Evolutionary conservation across 2,888 invertebrate genomes (phyloP).

Genomic region (Ophraella communa): DNA sequence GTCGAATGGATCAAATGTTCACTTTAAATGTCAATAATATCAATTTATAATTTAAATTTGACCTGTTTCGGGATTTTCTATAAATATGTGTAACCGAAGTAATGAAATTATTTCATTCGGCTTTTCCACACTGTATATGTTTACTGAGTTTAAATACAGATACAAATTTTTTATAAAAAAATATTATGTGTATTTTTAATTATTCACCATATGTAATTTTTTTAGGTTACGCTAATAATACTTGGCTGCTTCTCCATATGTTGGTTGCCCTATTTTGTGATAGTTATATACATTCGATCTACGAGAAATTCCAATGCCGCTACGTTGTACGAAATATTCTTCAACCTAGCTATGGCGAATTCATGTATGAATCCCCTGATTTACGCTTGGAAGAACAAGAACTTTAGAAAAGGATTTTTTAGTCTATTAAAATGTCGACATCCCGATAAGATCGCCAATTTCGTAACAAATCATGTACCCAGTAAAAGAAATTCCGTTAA

Average conservation of each 20-base stretch:
- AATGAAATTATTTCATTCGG: too few relatives aligned
- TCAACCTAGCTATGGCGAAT: slow-evolving; percentile 76
- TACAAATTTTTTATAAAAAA: not conserved
- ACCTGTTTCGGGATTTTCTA: too few relatives aligned
- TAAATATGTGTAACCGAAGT: too few relatives aligned
- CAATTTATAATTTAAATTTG: too few relatives aligned
- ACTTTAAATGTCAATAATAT: too few relatives aligned
- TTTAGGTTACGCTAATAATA: slow-evolving; percentile 77
- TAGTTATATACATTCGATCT: slow-evolving; percentile 56
- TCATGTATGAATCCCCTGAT: slow-evolving; percentile 83
- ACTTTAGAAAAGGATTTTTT: slow-evolving; percentile 76
- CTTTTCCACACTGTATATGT: too few relatives aligned
- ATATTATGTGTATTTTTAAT: too few relatives aligned
- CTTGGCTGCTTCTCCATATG: slow-evolving; percentile 81
- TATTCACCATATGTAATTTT: too few relatives aligned
- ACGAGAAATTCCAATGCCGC: slow-evolving; percentile 38
- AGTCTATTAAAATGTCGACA: slow-evolving; percentile 72
- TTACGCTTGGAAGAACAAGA: slow-evolving; percentile 85
- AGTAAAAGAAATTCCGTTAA: slow-evolving; percentile 63
- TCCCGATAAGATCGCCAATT: slow-evolving; percentile 62
- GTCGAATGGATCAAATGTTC: too few relatives aligned
- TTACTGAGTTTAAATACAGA: too few relatives aligned
- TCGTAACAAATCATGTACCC: slow-evolving; percentile 63
- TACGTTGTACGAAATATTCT: slow-evolving; percentile 55
- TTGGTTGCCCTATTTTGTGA: slow-evolving; percentile 81